These are phyloP conservation scores for Heteromyza rotundicornis DNA, from an alignment of 2,888 invertebrate species.

Conservation along the genomic window DNA sequence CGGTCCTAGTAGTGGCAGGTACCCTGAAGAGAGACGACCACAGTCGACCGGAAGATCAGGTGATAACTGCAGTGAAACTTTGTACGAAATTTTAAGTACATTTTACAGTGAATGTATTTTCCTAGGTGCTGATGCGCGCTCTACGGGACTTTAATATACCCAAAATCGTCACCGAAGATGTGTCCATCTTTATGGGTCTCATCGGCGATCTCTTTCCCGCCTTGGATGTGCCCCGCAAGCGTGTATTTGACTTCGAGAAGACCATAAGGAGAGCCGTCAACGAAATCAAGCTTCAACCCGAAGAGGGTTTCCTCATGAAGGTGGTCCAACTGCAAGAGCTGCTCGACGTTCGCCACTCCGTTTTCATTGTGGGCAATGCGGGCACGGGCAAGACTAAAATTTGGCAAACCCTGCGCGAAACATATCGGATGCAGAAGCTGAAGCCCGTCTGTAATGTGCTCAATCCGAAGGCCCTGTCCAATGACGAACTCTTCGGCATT, in stretches of 20 bases:
- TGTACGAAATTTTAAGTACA: neutral
- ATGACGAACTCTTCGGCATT: slow-evolving; percentile 92
- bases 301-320: slow-evolving; percentile 86
- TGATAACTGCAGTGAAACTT: neutral
- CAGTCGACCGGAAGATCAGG: slow-evolving; percentile 84
- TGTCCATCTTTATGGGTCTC: slow-evolving; percentile 91
- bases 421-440: slow-evolving; percentile 70
- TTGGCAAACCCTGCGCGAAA: slow-evolving; percentile 87
- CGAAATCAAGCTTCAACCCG: slow-evolving; percentile 88
- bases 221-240: slow-evolving; percentile 88
- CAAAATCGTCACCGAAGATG: slow-evolving; percentile 92
- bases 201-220: slow-evolving; percentile 94
- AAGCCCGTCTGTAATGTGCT: slow-evolving; percentile 88
- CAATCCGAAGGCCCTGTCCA: slow-evolving; percentile 93
- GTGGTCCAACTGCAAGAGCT: slow-evolving; percentile 92
- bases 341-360: slow-evolving; percentile 92
- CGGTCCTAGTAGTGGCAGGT: slow-evolving; percentile 93
- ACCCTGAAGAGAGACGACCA: slow-evolving; percentile 84
- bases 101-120: slow-evolving; percentile 1
- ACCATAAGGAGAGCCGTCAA: slow-evolving; percentile 78
- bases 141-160: slow-evolving; percentile 93
- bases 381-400: slow-evolving; percentile 94
- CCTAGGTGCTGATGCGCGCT: slow-evolving; percentile 85
- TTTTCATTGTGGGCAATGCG: slow-evolving; percentile 84
- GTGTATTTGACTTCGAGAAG: slow-evolving; percentile 86